Conservation (phyloP, 2,888 invertebrate genomes). For the Lasioglossum morio region DNA sequence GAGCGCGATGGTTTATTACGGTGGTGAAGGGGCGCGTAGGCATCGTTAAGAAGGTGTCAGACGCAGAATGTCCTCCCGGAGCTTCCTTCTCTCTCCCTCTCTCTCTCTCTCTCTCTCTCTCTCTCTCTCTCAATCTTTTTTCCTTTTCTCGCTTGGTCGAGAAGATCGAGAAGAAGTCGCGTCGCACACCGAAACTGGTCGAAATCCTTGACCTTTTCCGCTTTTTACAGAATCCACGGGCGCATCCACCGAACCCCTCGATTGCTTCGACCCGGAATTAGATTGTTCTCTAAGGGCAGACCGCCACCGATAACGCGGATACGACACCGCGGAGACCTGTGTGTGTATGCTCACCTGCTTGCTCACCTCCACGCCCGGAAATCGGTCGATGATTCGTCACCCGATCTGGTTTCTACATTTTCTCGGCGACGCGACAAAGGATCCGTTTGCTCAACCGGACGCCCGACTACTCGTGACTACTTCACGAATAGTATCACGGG, state of each 20-base stretch:
- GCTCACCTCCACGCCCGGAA: neutral
- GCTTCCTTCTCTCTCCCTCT: constrained; percentile 34
- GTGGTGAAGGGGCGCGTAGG: constrained; percentile 58
- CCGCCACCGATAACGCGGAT: neutral
- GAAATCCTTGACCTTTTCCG: constrained; percentile 66
- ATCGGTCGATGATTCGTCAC: neutral
- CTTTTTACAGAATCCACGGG: constrained; percentile 8
- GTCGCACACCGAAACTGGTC: constrained; percentile 38
- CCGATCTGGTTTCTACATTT: neutral
- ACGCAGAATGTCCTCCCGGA: constrained; percentile 65
- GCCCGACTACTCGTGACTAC: constrained; percentile 14
- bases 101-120: too few relatives aligned
- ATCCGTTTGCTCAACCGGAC: neutral
- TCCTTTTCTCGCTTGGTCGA: neutral
- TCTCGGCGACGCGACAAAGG: neutral
- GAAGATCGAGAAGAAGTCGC: neutral
- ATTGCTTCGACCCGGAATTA: constrained; percentile 17
- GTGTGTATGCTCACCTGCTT: neutral
- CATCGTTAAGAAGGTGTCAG: constrained; percentile 79
- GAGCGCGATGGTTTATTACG: constrained; percentile 62
- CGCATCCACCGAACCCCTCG: neutral
- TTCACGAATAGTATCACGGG: neutral
- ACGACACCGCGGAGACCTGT: neutral
- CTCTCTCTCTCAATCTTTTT: too few relatives aligned
- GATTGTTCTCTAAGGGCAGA: neutral